phyloP scores from a whole-genome alignment of 1,140 invertebrate species.

The Zaprionus lachaisei region DNA sequence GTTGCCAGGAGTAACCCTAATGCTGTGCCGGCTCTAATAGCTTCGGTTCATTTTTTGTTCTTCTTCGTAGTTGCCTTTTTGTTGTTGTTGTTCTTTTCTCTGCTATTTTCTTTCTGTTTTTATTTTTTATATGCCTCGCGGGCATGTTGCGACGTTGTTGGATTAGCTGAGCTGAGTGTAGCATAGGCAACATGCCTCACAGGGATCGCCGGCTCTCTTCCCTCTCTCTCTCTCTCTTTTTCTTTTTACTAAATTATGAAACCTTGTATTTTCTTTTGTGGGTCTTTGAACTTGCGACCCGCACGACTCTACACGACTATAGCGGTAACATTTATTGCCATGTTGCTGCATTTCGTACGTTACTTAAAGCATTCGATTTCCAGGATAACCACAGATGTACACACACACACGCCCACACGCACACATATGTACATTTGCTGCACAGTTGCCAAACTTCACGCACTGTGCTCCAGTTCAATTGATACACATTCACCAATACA shows the following conservation, averaged over 20 bases:
- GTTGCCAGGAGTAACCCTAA: conserved; percentile 50
- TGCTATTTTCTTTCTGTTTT: conserved; percentile 4
- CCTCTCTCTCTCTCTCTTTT: not conserved
- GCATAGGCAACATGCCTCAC: not conserved
- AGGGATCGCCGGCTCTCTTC: not conserved
- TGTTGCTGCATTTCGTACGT: conserved; percentile 20
- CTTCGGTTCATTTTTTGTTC: conserved; percentile 14
- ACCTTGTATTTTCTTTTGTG: not conserved
- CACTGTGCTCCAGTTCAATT: conserved; percentile 28
- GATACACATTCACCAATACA: not conserved
- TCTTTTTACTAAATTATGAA: not conserved
- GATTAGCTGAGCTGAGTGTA: conserved; percentile 12
- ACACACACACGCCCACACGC: not conserved
- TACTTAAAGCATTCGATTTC: conserved; percentile 1
- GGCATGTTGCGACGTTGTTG: conserved; percentile 22
- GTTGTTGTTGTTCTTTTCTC: conserved; percentile 11
- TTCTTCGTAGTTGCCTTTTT: conserved; percentile 23
- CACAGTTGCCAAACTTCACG: conserved; percentile 31
- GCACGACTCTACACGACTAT: not conserved
- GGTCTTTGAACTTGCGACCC: conserved; percentile 26
- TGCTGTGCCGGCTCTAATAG: conserved; percentile 39
- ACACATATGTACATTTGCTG: not conserved
- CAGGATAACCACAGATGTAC: not conserved
- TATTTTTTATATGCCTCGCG: conserved; percentile 36
- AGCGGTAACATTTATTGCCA: not conserved